Evolutionary conservation across 2,888 invertebrate species (phyloP).

Genomic region (Notodromas monacha): DNA sequence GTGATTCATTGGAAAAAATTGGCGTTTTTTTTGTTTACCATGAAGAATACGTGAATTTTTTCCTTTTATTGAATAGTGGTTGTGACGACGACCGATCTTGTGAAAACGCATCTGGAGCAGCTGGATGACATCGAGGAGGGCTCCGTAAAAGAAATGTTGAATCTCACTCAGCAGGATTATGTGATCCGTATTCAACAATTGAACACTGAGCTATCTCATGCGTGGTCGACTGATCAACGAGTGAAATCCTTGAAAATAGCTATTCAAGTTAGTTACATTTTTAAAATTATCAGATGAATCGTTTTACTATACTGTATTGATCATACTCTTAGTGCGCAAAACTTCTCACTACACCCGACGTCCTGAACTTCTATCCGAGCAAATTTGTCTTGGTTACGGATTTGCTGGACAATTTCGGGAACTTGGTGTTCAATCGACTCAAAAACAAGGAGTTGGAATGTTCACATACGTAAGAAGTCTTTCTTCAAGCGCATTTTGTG

Average conservation of each 20-base stretch:
- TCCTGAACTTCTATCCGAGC: constrained; percentile 82
- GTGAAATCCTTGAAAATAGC: not conserved
- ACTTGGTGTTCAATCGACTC: constrained; percentile 51
- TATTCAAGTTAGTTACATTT: not conserved
- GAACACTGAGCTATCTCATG: constrained; percentile 56
- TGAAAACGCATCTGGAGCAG: constrained; percentile 62
- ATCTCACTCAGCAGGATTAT: constrained; percentile 73
- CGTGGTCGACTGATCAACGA: constrained; percentile 15
- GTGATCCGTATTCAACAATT: constrained; percentile 53
- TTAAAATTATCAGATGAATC: too few species aligned
- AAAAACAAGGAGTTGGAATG: constrained; percentile 43
- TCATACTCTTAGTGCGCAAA: constrained; percentile 41
- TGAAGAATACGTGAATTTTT: too few species aligned
- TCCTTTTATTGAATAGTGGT: too few species aligned
- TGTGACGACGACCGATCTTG: constrained; percentile 36
- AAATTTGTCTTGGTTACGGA: constrained; percentile 89
- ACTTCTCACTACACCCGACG: constrained; percentile 52
- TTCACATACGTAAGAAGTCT: too few species aligned
- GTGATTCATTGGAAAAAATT: too few species aligned
- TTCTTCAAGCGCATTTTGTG: too few species aligned
- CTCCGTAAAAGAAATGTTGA: constrained; percentile 47
- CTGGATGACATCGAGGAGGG: constrained; percentile 77
- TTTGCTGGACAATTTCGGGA: constrained; percentile 72
- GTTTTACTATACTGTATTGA: not conserved
- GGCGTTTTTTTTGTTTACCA: too few species aligned